phyloP scores from a whole-genome alignment of 2,888 invertebrate species.

The Troides aeacus region DNA sequence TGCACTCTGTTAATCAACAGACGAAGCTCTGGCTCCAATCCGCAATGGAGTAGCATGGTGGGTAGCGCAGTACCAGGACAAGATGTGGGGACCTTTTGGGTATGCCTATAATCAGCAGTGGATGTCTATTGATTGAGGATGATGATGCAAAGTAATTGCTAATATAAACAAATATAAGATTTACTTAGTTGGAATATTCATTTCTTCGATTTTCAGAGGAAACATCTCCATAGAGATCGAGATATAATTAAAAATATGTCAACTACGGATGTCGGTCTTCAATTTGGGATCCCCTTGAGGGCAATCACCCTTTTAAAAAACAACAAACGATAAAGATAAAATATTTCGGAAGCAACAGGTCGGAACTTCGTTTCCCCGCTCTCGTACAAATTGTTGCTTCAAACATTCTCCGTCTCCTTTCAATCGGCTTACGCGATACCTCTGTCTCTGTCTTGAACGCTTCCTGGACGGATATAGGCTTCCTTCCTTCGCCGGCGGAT shows the following conservation, averaged over 20 bases:
- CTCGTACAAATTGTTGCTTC: conserved; percentile 16
- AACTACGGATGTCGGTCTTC: not conserved
- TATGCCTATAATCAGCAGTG: too few species aligned
- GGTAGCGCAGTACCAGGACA: too few species aligned
- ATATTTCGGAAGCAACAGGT: conserved; percentile 20
- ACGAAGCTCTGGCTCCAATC: too few species aligned
- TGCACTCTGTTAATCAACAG: too few species aligned
- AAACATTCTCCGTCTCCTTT: conserved; percentile 23
- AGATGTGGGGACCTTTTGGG: too few species aligned
- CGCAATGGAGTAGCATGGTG: too few species aligned
- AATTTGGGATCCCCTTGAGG: not conserved
- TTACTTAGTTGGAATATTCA: too few species aligned
- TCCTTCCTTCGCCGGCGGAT: conserved; percentile 34
- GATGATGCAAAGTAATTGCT: too few species aligned
- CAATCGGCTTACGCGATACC: conserved; percentile 24
- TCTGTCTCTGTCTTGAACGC: conserved; percentile 36
- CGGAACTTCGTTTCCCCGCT: conserved; percentile 15
- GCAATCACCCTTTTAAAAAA: not conserved
- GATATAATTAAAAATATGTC: not conserved
- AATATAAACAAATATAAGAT: too few species aligned
- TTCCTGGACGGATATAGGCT: conserved; percentile 43
- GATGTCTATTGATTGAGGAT: too few species aligned
- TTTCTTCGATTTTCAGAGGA: not conserved
- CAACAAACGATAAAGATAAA: conserved; percentile 10
- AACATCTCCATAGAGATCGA: not conserved